Conservation (phyloP, 2,797 vertebrate genomes). For the Masticophis lateralis region DNA sequence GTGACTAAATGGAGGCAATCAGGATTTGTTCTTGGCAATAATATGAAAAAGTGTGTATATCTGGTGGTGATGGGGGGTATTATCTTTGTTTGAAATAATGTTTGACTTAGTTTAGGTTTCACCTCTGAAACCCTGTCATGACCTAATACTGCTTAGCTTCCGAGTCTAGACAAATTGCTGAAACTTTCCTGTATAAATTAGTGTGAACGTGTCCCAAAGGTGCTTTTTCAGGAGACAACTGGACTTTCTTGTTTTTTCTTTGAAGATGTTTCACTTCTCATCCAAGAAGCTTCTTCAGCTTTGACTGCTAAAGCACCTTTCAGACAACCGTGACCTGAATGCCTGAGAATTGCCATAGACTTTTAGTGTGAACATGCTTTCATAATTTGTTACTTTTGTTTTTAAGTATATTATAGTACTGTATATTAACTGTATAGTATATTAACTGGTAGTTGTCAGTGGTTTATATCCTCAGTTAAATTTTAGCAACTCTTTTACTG, state of each 20-base stretch:
- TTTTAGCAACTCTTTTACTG: neutral
- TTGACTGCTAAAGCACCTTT: too few species aligned
- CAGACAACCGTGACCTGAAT: too few species aligned
- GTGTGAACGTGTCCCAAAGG: too few species aligned
- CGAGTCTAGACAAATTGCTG: neutral
- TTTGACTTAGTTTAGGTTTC: neutral
- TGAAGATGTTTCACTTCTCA: too few species aligned
- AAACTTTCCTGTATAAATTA: neutral
- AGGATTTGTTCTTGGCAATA: neutral
- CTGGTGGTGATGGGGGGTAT: rapidly evolving
- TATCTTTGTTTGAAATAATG: neutral
- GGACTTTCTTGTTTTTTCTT: too few species aligned
- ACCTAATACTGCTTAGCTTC: neutral
- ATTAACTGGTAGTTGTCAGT: too few species aligned
- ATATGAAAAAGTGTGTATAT: neutral
- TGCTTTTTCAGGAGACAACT: too few species aligned
- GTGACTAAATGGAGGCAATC: neutral
- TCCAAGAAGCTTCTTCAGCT: too few species aligned
- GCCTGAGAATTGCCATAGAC: too few species aligned
- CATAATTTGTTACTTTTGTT: neutral
- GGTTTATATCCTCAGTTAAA: neutral
- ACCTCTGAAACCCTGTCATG: neutral
- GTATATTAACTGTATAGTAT: neutral
- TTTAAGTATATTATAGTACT: neutral
- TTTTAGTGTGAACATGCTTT: neutral